phyloP scores from a whole-genome alignment of 2,888 invertebrate genomes.

The Clanis bilineata region DNA sequence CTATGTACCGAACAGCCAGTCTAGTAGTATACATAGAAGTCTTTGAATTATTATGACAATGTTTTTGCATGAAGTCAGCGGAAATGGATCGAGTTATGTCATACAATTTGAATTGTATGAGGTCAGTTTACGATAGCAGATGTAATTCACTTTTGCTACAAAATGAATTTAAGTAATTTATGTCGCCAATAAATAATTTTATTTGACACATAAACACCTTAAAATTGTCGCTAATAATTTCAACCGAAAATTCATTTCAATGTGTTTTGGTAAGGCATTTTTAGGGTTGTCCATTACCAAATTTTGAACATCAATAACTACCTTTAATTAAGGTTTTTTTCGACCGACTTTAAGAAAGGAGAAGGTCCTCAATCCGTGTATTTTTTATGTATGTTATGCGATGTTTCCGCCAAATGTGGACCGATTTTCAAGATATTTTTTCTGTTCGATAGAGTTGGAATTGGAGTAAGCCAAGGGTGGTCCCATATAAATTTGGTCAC shows the following conservation, averaged over 20 bases:
- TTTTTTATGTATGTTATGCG: too few species aligned
- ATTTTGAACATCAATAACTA: not conserved
- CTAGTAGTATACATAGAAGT: too few species aligned
- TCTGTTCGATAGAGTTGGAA: too few species aligned
- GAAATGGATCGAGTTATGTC: not conserved
- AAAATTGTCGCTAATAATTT: not conserved
- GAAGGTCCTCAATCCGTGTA: too few species aligned
- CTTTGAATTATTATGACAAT: not conserved
- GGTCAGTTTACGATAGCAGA: slow-evolving; percentile 3
- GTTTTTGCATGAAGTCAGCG: not conserved
- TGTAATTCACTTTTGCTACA: not conserved
- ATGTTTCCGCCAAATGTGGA: too few species aligned
- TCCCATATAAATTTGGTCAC: too few species aligned
- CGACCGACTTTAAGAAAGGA: too few species aligned
- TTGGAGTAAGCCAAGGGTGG: too few species aligned
- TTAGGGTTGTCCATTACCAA: not conserved
- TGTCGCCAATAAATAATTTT: not conserved
- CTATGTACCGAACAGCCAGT: too few species aligned
- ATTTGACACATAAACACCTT: not conserved
- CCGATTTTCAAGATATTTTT: too few species aligned
- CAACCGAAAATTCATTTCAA: not conserved
- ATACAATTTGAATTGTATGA: not conserved
- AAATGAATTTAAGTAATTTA: slow-evolving; percentile 2
- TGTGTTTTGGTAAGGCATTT: not conserved
- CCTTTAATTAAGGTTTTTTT: too few species aligned